Conservation (phyloP, 2,797 vertebrate species). For the Anguilla pacifica region DNA sequence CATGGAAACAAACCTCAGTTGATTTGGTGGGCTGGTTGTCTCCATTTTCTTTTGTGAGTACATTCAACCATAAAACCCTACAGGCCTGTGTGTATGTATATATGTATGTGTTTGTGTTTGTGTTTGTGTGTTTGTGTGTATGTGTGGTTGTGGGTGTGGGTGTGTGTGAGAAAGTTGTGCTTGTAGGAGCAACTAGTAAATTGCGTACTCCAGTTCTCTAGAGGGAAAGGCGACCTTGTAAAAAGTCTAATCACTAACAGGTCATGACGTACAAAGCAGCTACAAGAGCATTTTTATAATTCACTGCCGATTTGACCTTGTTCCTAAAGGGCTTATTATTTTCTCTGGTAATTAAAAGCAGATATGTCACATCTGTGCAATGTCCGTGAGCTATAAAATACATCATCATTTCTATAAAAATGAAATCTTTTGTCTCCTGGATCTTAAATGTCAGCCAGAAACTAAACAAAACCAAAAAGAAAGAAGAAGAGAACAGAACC, state of each 20-base stretch:
- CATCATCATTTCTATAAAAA: neutral
- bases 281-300: neutral
- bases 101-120: neutral
- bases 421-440: neutral
- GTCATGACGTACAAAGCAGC: neutral
- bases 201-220: neutral
- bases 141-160: neutral
- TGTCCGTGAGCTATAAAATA: neutral
- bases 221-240: neutral
- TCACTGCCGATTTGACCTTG: neutral
- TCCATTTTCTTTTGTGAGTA: neutral
- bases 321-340: neutral
- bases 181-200: neutral
- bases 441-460: neutral
- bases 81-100: neutral
- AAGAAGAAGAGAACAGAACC: neutral
- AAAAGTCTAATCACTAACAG: conserved; percentile 1
- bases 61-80: conserved; percentile 17
- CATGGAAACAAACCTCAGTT: conserved; percentile 17
- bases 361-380: neutral
- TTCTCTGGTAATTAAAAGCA: neutral
- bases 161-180: neutral
- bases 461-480: neutral
- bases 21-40: neutral
- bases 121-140: neutral